Evolutionary conservation across 2,888 invertebrate species (phyloP), one percentile per base, ranked within the genome.

Genomic region (Pammene fasciana): DNA sequence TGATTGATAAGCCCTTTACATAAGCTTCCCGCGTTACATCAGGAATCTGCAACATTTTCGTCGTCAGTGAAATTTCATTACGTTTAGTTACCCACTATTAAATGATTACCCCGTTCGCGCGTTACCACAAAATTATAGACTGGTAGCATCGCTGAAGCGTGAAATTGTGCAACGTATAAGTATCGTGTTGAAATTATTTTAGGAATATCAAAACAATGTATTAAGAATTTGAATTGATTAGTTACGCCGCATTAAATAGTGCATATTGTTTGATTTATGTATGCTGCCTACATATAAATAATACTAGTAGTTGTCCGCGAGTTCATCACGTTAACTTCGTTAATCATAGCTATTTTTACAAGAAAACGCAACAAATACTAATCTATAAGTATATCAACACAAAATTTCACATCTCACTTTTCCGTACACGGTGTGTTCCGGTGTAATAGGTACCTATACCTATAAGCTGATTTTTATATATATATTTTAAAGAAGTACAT

Each of bases 1-100:
- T 50, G 16, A 61, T 52, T 52, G 26, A 55, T 55, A 11, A 45
- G n/a, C 10, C 13, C 18, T 13, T 41, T 61, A 54, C 18, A 54
- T 38, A 54, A 67, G 41, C 59, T 60, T 54, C 36, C 72, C 72
- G 60, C 64, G 50, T 82, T 79, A 73, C 74, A 68, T 76, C 80
- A 84, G 81, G 70, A 71, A 55, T 80, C 45, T 52, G 55, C 74
- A 84, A 83, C 82, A 76, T 79, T 82, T 50, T 72, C 70, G 75
- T 74, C 62, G 46, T 16, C 56, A 50, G 60, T 66, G 9, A 74
- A 72, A 75, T 74, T 70, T 67, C 72, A 68, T 79, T 78, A 77
- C 76, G 77, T 75, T 59, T 72, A 65, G 75, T 78, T 62, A 62
- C 41, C 50, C 18, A 50, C 38, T 62, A 62, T 78, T 78, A 76